Base-by-base conservation (phyloP, 2,113 vertebrate species). In the Poeciliopsis turrubarensis region DNA sequence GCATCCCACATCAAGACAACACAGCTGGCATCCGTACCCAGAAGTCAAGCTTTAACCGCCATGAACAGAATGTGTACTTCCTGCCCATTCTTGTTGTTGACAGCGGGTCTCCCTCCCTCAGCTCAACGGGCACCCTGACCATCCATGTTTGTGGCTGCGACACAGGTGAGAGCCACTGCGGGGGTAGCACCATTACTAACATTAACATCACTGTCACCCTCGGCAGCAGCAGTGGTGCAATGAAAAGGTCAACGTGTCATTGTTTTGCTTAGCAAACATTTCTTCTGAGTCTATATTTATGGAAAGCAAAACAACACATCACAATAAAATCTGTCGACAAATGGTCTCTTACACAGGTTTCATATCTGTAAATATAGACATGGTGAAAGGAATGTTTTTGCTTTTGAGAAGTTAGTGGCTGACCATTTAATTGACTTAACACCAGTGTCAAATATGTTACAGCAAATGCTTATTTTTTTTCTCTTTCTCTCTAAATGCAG, bases 91-190 rank as follows among this genome's bases (percentile, higher is more conserved):
- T 97, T 70, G 97, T 99, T 87, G 96, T 97, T 78, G 98, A 99
- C 95, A 96, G 96, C 0, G 97, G 97, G 25, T 96, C 96, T 0
- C 97, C 97, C 0, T 93, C 96, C 4, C 95, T 99, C 79, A 99
- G 98, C 96, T 98, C 96, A 92, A 99, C 98, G 0, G 97, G 97
- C 32, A 99, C 98, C 0, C 94, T 99, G 81, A 99, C 98, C 91
- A 98, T 99, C 89, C 96, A 94, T 7, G 79, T 99, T 83, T 99
- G 98, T 0, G 96, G 97, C 89, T 99, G 98, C 0, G 97, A 99
- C 88, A 62, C 89, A 88, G 92, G 92, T 93, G 87, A 92, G 87
- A 69, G 34, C 83, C 4, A 54, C 78, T 72, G 60, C 26, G 61
- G 62, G 57, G 65, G 77, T 64, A 64, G 75, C 65, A 27, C 47